Conservation (phyloP, 2,888 invertebrate species). For the Pyrochroa serraticornis region DNA sequence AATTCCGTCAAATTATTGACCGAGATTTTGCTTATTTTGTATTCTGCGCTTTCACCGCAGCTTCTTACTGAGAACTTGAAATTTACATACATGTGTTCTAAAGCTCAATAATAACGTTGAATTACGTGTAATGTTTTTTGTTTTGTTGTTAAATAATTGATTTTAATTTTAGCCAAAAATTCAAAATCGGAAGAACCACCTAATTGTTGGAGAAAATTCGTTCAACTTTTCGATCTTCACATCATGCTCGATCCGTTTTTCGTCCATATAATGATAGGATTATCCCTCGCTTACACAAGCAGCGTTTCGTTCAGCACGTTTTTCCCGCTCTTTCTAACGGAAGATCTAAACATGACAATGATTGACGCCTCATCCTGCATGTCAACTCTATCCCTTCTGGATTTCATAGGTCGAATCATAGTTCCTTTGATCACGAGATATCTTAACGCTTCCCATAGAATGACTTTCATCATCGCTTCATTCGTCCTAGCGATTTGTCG, state of each 20-base stretch:
- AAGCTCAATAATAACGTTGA: constrained; percentile 8
- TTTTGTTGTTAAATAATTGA: constrained; percentile 2
- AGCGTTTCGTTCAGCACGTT: constrained; percentile 74
- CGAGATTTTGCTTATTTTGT: constrained; percentile 25
- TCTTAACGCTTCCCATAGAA: constrained; percentile 65
- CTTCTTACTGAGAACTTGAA: constrained; percentile 18
- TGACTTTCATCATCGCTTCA: constrained; percentile 68
- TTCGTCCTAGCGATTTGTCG: constrained; percentile 64
- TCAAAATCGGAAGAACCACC: not conserved
- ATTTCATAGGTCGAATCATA: constrained; percentile 69
- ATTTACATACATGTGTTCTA: constrained; percentile 20
- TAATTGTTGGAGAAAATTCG: constrained; percentile 44
- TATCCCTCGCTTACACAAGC: constrained; percentile 70
- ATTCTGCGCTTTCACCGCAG: constrained; percentile 21
- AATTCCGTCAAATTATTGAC: constrained; percentile 26
- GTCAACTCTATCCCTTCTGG: constrained; percentile 72
- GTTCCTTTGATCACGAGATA: constrained; percentile 69
- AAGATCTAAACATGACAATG: constrained; percentile 53
- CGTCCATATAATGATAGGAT: constrained; percentile 70
- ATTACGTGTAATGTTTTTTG: not conserved
- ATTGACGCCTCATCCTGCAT: constrained; percentile 70
- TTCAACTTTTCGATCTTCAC: constrained; percentile 66
- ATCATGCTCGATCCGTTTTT: constrained; percentile 68
- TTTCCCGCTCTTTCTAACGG: constrained; percentile 70
- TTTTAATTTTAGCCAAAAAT: not conserved